These are phyloP conservation scores for Scomber japonicus DNA, from an alignment of 2,113 vertebrate genomes.

Conservation along the genomic window DNA sequence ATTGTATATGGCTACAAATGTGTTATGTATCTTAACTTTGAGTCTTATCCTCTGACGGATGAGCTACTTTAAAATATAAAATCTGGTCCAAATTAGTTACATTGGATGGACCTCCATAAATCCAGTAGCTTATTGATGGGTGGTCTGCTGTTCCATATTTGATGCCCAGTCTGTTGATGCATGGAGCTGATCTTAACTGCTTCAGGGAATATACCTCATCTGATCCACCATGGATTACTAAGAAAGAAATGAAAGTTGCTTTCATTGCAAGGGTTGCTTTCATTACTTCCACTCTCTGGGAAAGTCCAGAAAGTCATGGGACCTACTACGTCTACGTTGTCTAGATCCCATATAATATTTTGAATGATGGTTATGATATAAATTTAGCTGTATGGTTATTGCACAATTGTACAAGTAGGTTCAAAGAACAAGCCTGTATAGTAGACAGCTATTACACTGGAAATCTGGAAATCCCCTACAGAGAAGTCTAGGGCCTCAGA, in stretches of 20 bases:
- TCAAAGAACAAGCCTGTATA: slow-evolving; percentile 46
- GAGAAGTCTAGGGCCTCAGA: slow-evolving; percentile 15
- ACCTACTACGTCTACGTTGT: not conserved
- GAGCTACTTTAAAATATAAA: slow-evolving; percentile 42
- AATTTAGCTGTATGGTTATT: slow-evolving; percentile 37
- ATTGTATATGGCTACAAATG: slow-evolving; percentile 14
- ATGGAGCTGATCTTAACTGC: slow-evolving; percentile 26
- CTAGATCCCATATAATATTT: slow-evolving; percentile 21
- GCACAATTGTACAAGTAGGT: slow-evolving; percentile 20
- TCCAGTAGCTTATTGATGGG: slow-evolving; percentile 44
- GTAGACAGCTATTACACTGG: slow-evolving; percentile 39
- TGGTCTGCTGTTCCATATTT: slow-evolving; percentile 51
- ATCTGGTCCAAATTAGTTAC: slow-evolving; percentile 22
- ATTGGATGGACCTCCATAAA: slow-evolving; percentile 22
- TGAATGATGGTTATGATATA: slow-evolving; percentile 23
- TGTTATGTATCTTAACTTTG: slow-evolving; percentile 24
- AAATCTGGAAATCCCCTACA: slow-evolving; percentile 56
- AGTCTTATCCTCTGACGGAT: slow-evolving; percentile 23
- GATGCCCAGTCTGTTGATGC: slow-evolving; percentile 23
- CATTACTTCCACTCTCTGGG: slow-evolving; percentile 16
- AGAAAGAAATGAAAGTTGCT: slow-evolving; percentile 38
- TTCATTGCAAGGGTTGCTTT: slow-evolving; percentile 28
- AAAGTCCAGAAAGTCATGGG: slow-evolving; percentile 58
- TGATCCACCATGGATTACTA: slow-evolving; percentile 53
- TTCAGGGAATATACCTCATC: slow-evolving; percentile 29